Conservation (phyloP, 2,113 vertebrate genomes). For the Clarias macrocephalus region DNA sequence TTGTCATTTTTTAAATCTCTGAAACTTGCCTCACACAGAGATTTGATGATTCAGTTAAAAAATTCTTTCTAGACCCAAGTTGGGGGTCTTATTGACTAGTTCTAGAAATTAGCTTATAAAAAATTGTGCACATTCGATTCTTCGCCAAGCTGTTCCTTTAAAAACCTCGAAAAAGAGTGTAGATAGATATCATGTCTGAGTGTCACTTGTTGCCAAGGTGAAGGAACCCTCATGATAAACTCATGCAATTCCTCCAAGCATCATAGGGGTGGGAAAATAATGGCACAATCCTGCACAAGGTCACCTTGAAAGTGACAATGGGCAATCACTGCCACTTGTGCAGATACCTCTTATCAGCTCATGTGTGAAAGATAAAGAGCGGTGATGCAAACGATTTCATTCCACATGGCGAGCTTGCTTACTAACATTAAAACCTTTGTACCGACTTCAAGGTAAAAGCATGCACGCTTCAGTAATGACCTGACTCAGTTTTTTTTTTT, state of each 20-base stretch:
- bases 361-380: constrained; percentile 13
- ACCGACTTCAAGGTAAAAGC: constrained; percentile 26
- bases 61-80: not conserved
- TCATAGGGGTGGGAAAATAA: constrained; percentile 38
- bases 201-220: constrained; percentile 69
- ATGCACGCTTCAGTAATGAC: constrained; percentile 31
- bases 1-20: not conserved
- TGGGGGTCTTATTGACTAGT: not conserved
- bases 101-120: too few species aligned
- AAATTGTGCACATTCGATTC: not conserved
- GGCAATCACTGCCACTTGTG: constrained; percentile 53
- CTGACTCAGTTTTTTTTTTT: constrained; percentile 55
- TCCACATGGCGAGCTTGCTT: constrained; percentile 6
- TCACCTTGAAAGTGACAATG: constrained; percentile 41
- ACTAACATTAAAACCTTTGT: constrained; percentile 20
- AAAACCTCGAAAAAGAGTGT: not conserved
- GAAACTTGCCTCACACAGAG: not conserved
- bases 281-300: not conserved
- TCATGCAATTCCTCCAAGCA: constrained; percentile 61
- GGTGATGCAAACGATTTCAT: constrained; percentile 9
- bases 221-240: constrained; percentile 70
- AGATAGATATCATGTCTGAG: constrained; percentile 61
- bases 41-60: not conserved
- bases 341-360: constrained; percentile 35
- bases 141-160: not conserved